Percentiles rank a stretch among this genome's conserved stretches.
Conservation (phyloP, 2,888 invertebrate species). For the Acrobasis consociella region DNA sequence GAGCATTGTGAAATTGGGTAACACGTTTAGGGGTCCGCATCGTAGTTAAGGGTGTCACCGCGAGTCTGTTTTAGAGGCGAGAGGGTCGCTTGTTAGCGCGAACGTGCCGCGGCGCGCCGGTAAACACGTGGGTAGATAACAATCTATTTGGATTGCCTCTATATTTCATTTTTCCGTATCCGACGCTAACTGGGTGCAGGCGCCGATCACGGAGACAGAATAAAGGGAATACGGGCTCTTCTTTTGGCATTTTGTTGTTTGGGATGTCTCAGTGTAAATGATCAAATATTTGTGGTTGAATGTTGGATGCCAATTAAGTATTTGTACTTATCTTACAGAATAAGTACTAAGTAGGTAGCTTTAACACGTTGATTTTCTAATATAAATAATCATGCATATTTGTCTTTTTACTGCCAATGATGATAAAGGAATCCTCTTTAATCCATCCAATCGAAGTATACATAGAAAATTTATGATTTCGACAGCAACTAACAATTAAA, state of each 20-base stretch:
- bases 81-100: conserved; percentile 75
- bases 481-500: too few relatives aligned
- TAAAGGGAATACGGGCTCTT: conserved; percentile 74
- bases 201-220: conserved; percentile 55
- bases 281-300: neutral
- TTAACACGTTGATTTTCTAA: too few relatives aligned
- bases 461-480: too few relatives aligned
- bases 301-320: too few relatives aligned
- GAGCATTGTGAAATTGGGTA: conserved; percentile 61
- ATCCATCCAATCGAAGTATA: too few relatives aligned
- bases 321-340: too few relatives aligned
- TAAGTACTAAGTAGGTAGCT: too few relatives aligned
- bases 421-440: too few relatives aligned
- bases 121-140: conserved; percentile 83
- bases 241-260: conserved; percentile 53
- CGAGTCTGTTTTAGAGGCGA: conserved; percentile 53
- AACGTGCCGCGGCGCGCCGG: conserved; percentile 77
- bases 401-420: too few relatives aligned
- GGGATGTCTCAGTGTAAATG: conserved; percentile 30
- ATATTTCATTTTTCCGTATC: conserved; percentile 81
- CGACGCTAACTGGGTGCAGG: conserved; percentile 79
- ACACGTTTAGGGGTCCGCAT: conserved; percentile 41
- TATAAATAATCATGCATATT: too few relatives aligned
- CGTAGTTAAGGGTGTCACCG: conserved; percentile 59
- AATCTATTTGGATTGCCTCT: conserved; percentile 83